These are phyloP conservation scores for Dolichallabes microphthalmus DNA, from an alignment of 2,113 vertebrate genomes.

Conservation along the genomic window DNA sequence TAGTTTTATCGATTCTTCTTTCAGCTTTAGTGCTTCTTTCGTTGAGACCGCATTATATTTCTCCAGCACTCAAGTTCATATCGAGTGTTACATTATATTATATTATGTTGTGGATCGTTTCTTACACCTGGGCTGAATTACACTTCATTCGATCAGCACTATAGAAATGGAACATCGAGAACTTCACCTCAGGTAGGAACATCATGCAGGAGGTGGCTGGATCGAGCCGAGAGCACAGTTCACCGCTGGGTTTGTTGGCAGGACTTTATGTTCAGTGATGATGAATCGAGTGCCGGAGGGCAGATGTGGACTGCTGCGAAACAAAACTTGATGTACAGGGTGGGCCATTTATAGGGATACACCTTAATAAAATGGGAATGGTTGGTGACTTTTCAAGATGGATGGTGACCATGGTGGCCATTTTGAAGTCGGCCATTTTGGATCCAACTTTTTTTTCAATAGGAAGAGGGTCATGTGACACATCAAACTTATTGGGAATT, in stretches of 20 bases:
- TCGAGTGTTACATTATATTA: too few relatives aligned
- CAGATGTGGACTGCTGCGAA: background rate
- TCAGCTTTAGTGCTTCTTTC: background rate
- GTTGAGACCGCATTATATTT: background rate
- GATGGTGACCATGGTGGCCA: too few relatives aligned
- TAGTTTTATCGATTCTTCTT: background rate
- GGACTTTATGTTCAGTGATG: background rate
- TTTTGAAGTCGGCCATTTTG: too few relatives aligned
- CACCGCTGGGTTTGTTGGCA: background rate
- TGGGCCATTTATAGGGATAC: too few relatives aligned
- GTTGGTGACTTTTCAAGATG: too few relatives aligned
- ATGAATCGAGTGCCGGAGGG: background rate
- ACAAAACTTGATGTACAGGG: background rate
- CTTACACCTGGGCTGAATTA: background rate
- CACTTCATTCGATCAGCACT: background rate
- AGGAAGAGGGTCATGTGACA: too few relatives aligned
- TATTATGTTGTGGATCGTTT: background rate
- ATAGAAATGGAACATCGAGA: background rate
- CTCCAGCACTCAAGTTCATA: background rate
- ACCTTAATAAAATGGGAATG: too few relatives aligned
- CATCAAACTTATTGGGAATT: too few relatives aligned
- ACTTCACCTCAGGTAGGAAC: background rate
- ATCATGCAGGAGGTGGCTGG: background rate
- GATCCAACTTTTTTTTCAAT: too few relatives aligned
- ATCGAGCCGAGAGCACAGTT: background rate